These are phyloP conservation scores for Rhodinocichla rosea DNA, from an alignment of 2,113 vertebrate genomes.

Conservation along the genomic window DNA sequence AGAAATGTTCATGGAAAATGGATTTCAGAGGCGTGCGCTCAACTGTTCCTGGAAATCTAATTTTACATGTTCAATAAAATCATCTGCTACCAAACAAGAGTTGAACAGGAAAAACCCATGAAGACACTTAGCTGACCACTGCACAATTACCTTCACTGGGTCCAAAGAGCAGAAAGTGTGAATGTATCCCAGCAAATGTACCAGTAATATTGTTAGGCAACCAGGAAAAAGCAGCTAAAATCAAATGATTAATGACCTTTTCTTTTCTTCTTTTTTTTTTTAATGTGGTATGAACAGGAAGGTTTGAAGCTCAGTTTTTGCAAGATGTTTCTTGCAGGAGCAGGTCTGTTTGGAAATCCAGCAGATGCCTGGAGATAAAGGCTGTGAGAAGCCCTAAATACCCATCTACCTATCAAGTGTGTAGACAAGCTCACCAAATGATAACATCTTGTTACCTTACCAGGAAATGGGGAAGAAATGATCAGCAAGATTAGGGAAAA, in stretches of 20 bases:
- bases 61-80: conserved; percentile 29
- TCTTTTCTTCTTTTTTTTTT: not conserved
- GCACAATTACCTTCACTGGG: not conserved
- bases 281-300: not conserved
- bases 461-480: not conserved
- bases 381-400: not conserved
- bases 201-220: not conserved
- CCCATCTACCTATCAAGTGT: not conserved
- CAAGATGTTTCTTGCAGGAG: not conserved
- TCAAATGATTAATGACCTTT: not conserved
- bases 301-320: not conserved
- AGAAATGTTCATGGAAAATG: conserved; percentile 45
- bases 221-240: not conserved
- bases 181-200: not conserved
- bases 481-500: not conserved
- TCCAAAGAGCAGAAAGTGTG: not conserved
- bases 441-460: not conserved
- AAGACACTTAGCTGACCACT: not conserved
- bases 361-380: not conserved
- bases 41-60: conserved; percentile 56
- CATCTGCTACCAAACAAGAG: not conserved
- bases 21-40: not conserved
- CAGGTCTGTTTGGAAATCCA: not conserved
- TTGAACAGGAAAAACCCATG: not conserved
- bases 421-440: not conserved